phyloP scores from a whole-genome alignment of 2,797 vertebrate species.

The Lophura swinhoii region DNA sequence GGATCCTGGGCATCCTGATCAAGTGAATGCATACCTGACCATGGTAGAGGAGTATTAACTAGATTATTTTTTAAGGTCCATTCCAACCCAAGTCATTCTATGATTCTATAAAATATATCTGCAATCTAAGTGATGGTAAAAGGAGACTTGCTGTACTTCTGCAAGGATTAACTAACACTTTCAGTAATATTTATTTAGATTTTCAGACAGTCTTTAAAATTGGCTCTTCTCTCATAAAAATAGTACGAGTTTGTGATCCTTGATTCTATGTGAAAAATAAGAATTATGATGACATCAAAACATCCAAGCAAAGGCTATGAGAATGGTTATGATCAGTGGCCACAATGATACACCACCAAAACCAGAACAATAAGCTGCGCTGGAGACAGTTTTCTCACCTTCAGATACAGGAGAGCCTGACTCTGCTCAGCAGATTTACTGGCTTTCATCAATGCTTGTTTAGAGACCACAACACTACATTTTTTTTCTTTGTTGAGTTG shows the following conservation, averaged over 20 bases:
- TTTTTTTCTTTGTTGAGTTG: background rate
- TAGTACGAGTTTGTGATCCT: too few relatives aligned
- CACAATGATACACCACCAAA: background rate
- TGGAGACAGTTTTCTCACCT: background rate
- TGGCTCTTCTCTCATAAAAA: conserved; percentile 49
- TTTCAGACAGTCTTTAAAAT: conserved; percentile 22
- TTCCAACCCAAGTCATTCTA: too few relatives aligned
- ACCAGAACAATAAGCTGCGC: background rate
- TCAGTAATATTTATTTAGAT: conserved; percentile 39
- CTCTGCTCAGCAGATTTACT: background rate
- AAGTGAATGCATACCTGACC: too few relatives aligned
- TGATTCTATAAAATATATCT: conserved; percentile 18
- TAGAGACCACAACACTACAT: background rate
- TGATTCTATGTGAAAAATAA: background rate
- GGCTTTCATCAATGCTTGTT: background rate
- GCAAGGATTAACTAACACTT: conserved; percentile 52
- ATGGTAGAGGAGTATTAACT: too few relatives aligned
- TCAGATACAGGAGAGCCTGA: background rate
- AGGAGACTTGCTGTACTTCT: background rate
- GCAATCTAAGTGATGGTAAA: conserved; percentile 37
- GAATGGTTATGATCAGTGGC: background rate
- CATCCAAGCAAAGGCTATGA: background rate
- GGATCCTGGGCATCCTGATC: too few relatives aligned
- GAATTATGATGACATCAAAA: conserved; percentile 4
- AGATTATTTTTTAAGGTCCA: too few relatives aligned